A percentile compares a stretch with the other conserved stretches of the same genome.
phyloP scores from a whole-genome alignment of 2,797 vertebrate species.

The Hafferia zeledoni region DNA sequence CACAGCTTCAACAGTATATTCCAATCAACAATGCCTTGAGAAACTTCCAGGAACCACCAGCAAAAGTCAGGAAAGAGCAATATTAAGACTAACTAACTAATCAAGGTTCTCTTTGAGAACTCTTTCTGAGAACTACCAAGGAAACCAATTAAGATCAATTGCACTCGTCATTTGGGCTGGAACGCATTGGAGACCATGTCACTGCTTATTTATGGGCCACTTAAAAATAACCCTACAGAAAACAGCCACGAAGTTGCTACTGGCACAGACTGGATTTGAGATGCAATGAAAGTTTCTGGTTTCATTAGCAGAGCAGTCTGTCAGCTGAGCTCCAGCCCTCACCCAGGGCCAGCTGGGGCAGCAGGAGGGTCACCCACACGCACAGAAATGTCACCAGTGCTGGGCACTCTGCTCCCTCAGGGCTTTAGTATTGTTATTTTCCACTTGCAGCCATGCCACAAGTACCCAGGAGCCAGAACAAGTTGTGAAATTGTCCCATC shows the following conservation, averaged over 20 bases:
- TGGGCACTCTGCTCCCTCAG: not conserved
- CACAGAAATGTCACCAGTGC: not conserved
- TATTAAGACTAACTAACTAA: not conserved
- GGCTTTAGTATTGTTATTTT: not conserved
- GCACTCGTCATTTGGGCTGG: not conserved
- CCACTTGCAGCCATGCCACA: conserved; percentile 8
- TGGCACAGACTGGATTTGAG: not conserved
- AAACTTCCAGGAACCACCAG: conserved; percentile 41
- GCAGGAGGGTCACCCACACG: not conserved
- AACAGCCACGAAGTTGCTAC: not conserved
- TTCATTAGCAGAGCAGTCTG: not conserved
- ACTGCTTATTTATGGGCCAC: conserved; percentile 39
- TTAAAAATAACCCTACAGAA: conserved; percentile 34
- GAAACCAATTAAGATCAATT: conserved; percentile 43
- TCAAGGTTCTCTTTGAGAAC: not conserved
- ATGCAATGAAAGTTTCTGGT: conserved; percentile 5
- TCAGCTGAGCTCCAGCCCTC: not conserved
- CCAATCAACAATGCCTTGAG: conserved; percentile 6
- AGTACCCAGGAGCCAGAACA: conserved; percentile 1
- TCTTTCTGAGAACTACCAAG: conserved; percentile 35
- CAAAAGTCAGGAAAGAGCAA: conserved; percentile 26
- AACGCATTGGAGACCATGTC: not conserved
- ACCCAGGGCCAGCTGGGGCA: not conserved
- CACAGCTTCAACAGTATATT: not conserved
- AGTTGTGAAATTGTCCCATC: conserved; percentile 27